Evolutionary conservation across 1,140 invertebrate species (phyloP).

Genomic region (Homarus americanus): DNA sequence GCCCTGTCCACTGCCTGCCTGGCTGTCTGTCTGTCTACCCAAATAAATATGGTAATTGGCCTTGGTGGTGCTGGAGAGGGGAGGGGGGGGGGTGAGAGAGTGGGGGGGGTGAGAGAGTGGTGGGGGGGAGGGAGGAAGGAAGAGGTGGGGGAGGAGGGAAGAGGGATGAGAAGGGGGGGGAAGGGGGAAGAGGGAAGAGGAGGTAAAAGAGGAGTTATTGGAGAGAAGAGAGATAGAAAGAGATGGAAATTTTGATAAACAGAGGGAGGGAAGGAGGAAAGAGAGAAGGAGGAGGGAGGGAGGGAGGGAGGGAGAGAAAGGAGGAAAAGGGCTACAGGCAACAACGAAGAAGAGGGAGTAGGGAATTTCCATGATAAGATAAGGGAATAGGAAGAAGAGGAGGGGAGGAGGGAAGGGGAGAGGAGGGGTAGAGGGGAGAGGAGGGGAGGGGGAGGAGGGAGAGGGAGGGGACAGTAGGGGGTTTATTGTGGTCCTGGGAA

Average conservation of each 20-base stretch:
- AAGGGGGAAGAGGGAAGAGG: background rate
- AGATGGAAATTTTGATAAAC: no score
- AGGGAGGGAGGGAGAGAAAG: conserved; percentile 4
- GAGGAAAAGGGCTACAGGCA: no score
- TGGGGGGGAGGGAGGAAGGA: background rate
- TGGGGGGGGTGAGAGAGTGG: no score
- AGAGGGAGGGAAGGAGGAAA: background rate
- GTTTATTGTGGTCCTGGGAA: background rate
- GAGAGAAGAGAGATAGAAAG: background rate
- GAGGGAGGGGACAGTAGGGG: conserved; percentile 18
- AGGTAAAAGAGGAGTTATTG: background rate
- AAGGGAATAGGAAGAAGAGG: background rate
- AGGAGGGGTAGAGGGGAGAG: background rate
- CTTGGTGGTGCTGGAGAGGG: no score
- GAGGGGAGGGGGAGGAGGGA: background rate
- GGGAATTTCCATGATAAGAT: no score
- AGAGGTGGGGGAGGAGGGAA: background rate
- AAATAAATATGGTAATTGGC: no score
- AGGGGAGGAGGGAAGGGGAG: background rate
- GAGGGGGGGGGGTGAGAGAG: no score
- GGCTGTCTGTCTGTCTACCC: no score
- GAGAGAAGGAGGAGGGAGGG: background rate
- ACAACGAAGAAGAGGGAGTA: no score
- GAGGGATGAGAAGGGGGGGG: background rate
- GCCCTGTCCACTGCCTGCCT: no score